These are phyloP conservation scores for Heterodera schachtii DNA, from an alignment of 1,140 invertebrate species.

Conservation along the genomic window DNA sequence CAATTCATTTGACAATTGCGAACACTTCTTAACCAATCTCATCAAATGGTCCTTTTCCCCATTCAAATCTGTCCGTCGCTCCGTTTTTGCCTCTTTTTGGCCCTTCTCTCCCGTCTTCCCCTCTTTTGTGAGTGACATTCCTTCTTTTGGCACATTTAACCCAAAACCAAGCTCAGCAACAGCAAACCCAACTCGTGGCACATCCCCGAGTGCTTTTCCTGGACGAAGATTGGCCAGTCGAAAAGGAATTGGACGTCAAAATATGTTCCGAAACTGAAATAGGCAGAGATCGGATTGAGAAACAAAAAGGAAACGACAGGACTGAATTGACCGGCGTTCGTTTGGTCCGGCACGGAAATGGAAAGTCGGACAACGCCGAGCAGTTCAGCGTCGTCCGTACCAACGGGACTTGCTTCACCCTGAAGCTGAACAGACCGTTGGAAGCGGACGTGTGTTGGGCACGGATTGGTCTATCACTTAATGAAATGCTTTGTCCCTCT, in stretches of 20 bases:
- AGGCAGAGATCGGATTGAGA: background rate
- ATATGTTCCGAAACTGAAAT: background rate
- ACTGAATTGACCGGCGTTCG: background rate
- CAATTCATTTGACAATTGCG: background rate
- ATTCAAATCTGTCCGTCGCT: background rate
- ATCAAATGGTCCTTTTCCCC: background rate
- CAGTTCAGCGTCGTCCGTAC: constrained; percentile 14
- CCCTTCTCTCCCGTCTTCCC: background rate
- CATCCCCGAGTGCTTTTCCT: constrained; percentile 17
- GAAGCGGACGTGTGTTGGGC: constrained; percentile 16
- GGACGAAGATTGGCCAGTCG: constrained; percentile 26
- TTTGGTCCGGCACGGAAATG: constrained; percentile 4
- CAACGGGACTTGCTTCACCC: constrained; percentile 16
- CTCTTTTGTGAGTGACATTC: background rate
- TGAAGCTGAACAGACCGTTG: constrained; percentile 11
- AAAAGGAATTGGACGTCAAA: constrained; percentile 20
- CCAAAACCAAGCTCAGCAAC: background rate
- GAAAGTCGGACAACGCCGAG: background rate
- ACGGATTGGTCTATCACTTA: background rate
- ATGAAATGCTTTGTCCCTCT: background rate
- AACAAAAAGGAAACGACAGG: background rate
- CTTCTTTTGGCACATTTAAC: background rate
- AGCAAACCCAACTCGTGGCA: background rate
- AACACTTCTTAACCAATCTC: background rate
- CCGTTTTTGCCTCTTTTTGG: background rate